A percentile compares a stretch with the other conserved stretches of the same genome.
Conservation (phyloP, 2,888 invertebrate genomes). For the Tricholauxania praeusta region DNA sequence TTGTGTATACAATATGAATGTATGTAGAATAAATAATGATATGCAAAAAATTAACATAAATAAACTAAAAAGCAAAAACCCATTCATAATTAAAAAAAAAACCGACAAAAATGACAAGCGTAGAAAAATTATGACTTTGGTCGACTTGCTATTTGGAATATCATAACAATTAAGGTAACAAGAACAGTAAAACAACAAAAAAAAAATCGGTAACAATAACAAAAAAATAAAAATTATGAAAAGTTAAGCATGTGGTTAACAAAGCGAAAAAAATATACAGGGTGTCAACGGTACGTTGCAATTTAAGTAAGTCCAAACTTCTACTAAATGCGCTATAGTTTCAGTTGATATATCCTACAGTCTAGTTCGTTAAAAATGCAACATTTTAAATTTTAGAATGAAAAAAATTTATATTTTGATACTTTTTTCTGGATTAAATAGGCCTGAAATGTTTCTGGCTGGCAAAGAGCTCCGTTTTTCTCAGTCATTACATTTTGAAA, state of each 20-base stretch:
- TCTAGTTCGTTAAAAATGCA: too few species aligned
- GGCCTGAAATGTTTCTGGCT: too few species aligned
- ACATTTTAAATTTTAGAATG: too few species aligned
- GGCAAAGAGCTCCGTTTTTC: too few species aligned
- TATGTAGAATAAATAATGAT: too few species aligned
- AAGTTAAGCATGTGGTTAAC: constrained; percentile 31
- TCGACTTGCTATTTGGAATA: constrained; percentile 34
- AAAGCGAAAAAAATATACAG: constrained; percentile 1
- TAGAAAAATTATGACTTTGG: constrained; percentile 40
- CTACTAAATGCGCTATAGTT: not conserved
- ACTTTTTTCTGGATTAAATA: too few species aligned
- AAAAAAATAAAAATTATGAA: constrained; percentile 11
- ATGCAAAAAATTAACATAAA: too few species aligned
- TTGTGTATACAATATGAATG: too few species aligned
- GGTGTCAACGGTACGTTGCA: not conserved
- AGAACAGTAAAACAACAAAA: not conserved
- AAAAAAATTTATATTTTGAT: too few species aligned
- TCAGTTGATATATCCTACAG: too few species aligned
- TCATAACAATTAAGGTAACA: constrained; percentile 21
- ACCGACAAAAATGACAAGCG: constrained; percentile 41
- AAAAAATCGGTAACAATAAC: not conserved
- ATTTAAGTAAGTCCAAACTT: constrained; percentile 29
- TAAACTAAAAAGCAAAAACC: not conserved
- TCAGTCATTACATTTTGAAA: too few species aligned
- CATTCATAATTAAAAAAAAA: constrained; percentile 40